Base-by-base conservation (phyloP, 1,140 invertebrate genomes). In the Argopecten irradians region DNA sequence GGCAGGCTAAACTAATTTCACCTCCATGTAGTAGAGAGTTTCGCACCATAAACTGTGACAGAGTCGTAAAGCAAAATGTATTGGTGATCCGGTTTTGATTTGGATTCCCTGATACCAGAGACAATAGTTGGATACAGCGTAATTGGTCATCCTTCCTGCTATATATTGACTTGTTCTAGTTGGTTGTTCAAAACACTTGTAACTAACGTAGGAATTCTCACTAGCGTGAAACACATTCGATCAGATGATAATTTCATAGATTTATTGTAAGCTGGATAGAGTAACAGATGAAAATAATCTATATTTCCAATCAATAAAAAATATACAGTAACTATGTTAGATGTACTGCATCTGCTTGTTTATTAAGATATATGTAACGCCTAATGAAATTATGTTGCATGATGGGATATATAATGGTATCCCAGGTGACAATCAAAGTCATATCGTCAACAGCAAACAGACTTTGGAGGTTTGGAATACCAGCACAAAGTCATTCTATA, bases 1-100 rank as follows among this genome's bases (percentile, higher is more conserved):
- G 55, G 28, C 55, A 71, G 8, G 55, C 7, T 71, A 71, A 71
- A 71, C 55, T 71, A 71, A 71, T 71, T 71, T 71, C 55, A 71
- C 55, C 55, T 71, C n/a, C 55, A 71, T 71, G 55, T 71, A 71
- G 55, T 71, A 71, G 55, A 71, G 55, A 71, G 55, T 71, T 16
- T 71, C 55, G 55, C 55, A 71, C 55, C 55, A 71, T 71, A 71
- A 71, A 71, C 55, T n/a, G 8, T 71, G 55, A 71, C 55, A 71
- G 55, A 71, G 55, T 71, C 55, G 55, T 71, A 71, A 71, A 71
- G 5, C 55, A 71, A 1, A 71, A 71, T 71, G 55, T 71, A 71
- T 28, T 28, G 55, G 22, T 71, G 55, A 71, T 71, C 55, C n/a
- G 55, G 22, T n/a, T 71, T 71, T 71, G 55, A 71, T 71, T 71